Conservation (phyloP, 2,888 invertebrate genomes). For the Nebria brevicollis region DNA sequence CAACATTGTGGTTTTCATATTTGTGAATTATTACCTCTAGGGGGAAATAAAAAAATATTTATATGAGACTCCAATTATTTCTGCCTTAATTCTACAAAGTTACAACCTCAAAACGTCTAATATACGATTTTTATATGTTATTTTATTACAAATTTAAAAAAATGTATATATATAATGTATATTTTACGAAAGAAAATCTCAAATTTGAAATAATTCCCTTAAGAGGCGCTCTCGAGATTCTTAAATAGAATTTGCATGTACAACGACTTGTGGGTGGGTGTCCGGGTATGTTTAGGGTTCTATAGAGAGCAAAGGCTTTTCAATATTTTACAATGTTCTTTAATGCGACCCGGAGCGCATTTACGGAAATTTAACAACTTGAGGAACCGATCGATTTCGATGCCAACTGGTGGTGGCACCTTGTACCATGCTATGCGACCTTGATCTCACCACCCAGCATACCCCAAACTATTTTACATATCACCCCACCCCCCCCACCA, state of each 20-base stretch:
- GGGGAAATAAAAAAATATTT: too few relatives aligned
- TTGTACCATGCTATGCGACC: not conserved
- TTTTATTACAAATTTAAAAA: too few relatives aligned
- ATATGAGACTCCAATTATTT: too few relatives aligned
- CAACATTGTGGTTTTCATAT: not conserved
- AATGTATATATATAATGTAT: too few relatives aligned
- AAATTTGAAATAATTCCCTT: too few relatives aligned
- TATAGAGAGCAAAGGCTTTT: not conserved
- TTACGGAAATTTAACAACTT: not conserved
- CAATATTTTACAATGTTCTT: not conserved
- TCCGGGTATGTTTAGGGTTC: not conserved
- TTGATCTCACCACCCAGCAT: not conserved
- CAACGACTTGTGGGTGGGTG: not conserved
- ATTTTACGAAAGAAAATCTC: too few relatives aligned
- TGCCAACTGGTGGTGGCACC: constrained; percentile 1
- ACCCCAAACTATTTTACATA: not conserved
- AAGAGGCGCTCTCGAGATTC: too few relatives aligned
- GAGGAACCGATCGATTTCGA: not conserved
- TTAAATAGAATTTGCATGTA: too few relatives aligned
- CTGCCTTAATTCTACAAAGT: too few relatives aligned
- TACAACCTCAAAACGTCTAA: too few relatives aligned
- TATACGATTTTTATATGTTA: too few relatives aligned
- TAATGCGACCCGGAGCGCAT: not conserved
- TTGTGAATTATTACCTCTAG: too few relatives aligned
- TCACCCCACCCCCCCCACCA: not conserved